Conservation (phyloP, 2,113 vertebrate species). For the Trichomycterus rosablanca region DNA sequence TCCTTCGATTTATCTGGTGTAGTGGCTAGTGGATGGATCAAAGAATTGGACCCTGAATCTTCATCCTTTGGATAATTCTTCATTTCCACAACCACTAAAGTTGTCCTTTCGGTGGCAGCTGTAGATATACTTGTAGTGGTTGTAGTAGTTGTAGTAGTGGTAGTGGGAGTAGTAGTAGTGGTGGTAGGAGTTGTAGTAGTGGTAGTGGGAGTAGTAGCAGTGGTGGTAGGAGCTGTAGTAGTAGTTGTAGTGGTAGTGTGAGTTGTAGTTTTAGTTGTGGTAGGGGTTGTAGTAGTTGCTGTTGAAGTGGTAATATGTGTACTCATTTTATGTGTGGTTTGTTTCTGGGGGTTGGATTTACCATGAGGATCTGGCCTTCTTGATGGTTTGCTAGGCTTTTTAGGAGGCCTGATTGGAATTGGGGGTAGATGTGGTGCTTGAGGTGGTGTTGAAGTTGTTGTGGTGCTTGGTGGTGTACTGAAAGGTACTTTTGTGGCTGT, state of each 20-base stretch:
- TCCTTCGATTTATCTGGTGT: conserved; percentile 22
- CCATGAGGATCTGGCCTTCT: conserved; percentile 52
- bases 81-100: conserved; percentile 12
- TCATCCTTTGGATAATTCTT: conserved; percentile 46
- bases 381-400: conserved; percentile 52
- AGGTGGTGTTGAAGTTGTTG: conserved; percentile 6
- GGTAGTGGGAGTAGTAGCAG: no score
- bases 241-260: conserved; percentile 13
- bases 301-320: conserved; percentile 1
- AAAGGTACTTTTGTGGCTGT: not conserved
- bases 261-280: no score
- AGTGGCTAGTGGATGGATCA: no score
- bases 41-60: conserved; percentile 25
- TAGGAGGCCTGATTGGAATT: conserved; percentile 48
- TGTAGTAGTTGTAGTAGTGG: no score
- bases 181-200: no score
- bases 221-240: not conserved
- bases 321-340: conserved; percentile 13
- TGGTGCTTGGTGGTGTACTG: conserved; percentile 3
- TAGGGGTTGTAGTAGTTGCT: no score
- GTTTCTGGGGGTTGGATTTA: not conserved
- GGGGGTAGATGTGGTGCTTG: not conserved
- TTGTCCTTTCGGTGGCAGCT: conserved; percentile 26
- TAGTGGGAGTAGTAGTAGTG: no score
- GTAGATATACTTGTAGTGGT: no score